These are phyloP conservation scores for Pholis gunnellus DNA, from an alignment of 2,113 vertebrate genomes.

Conservation along the genomic window DNA sequence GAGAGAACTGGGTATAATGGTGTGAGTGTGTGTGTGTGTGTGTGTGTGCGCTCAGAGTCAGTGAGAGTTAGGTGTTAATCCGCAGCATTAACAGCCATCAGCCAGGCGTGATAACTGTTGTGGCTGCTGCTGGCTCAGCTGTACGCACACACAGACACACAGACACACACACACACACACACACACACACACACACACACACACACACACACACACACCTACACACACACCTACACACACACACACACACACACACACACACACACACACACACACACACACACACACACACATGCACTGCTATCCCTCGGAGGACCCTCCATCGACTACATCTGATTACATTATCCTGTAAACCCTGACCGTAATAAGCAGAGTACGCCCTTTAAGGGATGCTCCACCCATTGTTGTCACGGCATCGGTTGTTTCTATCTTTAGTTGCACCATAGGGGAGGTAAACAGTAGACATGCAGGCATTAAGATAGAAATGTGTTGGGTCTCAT, in stretches of 20 bases:
- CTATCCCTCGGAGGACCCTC: slow-evolving; percentile 27
- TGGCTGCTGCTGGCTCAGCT: slow-evolving; percentile 72
- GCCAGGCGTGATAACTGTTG: slow-evolving; percentile 71
- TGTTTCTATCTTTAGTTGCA: not conserved
- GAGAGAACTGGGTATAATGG: not conserved
- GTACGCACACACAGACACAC: slow-evolving; percentile 25
- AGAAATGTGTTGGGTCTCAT: not conserved
- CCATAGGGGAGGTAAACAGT: not conserved
- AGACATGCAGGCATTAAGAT: not conserved
- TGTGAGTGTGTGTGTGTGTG: not conserved
- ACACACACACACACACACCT: slow-evolving; percentile 13
- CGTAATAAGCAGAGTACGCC: not conserved
- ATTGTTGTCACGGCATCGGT: not conserved
- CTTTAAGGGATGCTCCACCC: not conserved
- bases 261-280: slow-evolving; percentile 8
- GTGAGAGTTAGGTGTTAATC: slow-evolving; percentile 65
- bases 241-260: slow-evolving; percentile 14
- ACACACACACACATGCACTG: slow-evolving; percentile 6
- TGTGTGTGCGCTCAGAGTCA: slow-evolving; percentile 26
- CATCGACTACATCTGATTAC: not conserved
- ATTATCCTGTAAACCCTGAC: not conserved
- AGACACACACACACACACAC: slow-evolving; percentile 10
- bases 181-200: slow-evolving; percentile 11
- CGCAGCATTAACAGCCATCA: slow-evolving; percentile 66
- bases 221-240: slow-evolving; percentile 4